Conservation (phyloP, 2,113 vertebrate species). For the Leucoraja erinaceus region DNA sequence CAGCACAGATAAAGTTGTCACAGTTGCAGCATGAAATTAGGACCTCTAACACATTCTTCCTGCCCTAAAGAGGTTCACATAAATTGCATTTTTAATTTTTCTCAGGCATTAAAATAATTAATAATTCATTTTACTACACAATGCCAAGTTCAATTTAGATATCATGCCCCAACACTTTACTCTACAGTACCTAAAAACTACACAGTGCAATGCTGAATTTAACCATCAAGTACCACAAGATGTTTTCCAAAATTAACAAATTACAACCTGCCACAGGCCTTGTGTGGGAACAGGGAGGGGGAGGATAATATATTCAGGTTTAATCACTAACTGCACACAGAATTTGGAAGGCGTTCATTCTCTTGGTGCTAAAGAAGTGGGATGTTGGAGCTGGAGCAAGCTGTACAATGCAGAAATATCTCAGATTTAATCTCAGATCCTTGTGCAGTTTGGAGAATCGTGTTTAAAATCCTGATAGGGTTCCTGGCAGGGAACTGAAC, state of each 20-base stretch:
- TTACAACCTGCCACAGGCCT: not conserved
- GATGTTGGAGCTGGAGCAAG: not conserved
- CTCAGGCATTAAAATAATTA: not conserved
- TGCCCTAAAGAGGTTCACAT: not conserved
- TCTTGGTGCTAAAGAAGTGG: conserved; percentile 17
- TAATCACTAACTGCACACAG: conserved; percentile 27
- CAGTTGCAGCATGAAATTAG: not conserved
- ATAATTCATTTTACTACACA: not conserved
- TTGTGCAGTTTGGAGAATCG: not conserved
- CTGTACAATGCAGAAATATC: not conserved
- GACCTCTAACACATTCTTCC: not conserved
- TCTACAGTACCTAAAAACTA: not conserved
- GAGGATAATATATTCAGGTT: conserved; percentile 20
- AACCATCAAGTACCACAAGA: not conserved
- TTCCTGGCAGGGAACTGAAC: not conserved
- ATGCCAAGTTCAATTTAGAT: not conserved
- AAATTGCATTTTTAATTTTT: not conserved
- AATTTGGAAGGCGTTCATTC: conserved; percentile 1
- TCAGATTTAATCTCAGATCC: not conserved
- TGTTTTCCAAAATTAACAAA: not conserved
- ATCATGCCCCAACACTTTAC: not conserved
- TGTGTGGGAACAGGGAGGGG: not conserved
- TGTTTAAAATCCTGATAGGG: not conserved
- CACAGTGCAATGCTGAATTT: not conserved
- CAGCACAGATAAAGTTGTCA: not conserved